phyloP scores from a whole-genome alignment of 2,888 invertebrate species.

The Synanthedon andrenaeformis region DNA sequence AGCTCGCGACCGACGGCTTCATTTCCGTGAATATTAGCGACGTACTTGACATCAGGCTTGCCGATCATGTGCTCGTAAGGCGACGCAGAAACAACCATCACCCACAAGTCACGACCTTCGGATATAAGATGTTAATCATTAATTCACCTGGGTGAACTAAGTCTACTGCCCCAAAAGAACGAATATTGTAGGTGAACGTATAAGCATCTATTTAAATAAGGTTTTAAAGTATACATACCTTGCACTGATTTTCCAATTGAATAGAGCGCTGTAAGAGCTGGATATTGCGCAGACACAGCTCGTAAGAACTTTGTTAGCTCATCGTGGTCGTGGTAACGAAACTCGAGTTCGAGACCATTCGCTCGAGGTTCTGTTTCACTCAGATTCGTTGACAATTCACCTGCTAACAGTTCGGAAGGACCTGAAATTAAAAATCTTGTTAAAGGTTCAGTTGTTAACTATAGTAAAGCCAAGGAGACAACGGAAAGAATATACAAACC shows the following conservation, averaged over 20 bases:
- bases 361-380: conserved; percentile 43
- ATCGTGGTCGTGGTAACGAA: conserved; percentile 89
- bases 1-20: conserved; percentile 96
- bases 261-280: conserved; percentile 90
- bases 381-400: conserved; percentile 35
- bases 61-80: conserved; percentile 93
- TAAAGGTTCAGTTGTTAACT: neutral
- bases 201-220: no score
- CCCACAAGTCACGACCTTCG: conserved; percentile 90
- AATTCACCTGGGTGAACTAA: no score
- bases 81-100: conserved; percentile 90
- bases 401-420: conserved; percentile 9
- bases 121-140: neutral
- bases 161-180: no score
- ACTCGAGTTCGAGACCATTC: conserved; percentile 72
- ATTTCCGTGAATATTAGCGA: conserved; percentile 98
- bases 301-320: conserved; percentile 86
- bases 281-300: conserved; percentile 82
- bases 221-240: conserved; percentile 63
- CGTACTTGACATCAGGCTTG: conserved; percentile 97
- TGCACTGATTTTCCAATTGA: conserved; percentile 94
- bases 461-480: no score
- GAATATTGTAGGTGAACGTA: no score
- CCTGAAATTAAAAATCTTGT: neutral
- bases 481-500: no score